Conservation (phyloP, 2,113 vertebrate genomes). For the Athene noctua region DNA sequence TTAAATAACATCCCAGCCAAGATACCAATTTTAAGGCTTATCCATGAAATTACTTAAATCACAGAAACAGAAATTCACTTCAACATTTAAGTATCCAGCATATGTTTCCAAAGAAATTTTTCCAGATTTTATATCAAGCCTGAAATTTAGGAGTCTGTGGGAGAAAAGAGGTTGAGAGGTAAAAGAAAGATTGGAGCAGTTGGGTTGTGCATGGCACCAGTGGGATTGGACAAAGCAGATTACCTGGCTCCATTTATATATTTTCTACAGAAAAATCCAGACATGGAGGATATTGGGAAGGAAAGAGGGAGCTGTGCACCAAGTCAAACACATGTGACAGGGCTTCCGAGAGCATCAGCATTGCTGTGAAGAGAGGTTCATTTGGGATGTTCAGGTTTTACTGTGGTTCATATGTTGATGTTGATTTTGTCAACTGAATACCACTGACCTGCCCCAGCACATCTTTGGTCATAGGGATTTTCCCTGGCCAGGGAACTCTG, state of each 20-base stretch:
- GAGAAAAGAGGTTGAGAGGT: neutral
- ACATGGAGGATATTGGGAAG: neutral
- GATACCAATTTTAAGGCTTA: neutral
- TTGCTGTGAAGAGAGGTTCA: neutral
- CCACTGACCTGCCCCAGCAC: neutral
- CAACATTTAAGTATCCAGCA: neutral
- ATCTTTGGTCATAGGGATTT: neutral
- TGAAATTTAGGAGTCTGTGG: neutral
- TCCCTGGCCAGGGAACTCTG: neutral
- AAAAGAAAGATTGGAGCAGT: neutral
- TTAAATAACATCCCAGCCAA: neutral
- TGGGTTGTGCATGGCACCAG: neutral
- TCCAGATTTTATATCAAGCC: neutral
- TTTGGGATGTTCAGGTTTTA: neutral
- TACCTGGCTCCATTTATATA: neutral
- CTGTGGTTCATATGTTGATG: fast-evolving
- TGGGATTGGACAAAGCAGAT: neutral
- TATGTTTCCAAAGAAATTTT: neutral
- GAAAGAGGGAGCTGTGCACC: neutral
- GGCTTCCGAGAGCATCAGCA: fast-evolving
- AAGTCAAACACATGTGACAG: neutral
- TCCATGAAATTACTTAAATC: neutral
- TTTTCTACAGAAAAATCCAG: neutral
- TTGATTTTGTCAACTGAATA: neutral
- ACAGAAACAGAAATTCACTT: neutral